phyloP scores from a whole-genome alignment of 2,797 vertebrate species.

The Oreortyx pictus region DNA sequence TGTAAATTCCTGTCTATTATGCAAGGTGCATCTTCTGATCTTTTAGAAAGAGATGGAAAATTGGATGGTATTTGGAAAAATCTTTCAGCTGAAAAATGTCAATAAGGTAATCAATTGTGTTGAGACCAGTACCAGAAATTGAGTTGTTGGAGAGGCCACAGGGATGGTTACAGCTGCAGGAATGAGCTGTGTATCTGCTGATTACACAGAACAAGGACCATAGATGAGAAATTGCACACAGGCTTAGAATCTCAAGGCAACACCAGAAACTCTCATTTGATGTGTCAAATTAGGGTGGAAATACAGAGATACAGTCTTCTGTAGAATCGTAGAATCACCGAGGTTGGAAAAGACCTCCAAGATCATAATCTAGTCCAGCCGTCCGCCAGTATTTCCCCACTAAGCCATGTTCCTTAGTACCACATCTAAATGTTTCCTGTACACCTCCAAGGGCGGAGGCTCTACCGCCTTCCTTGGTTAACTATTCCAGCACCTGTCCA shows the following conservation, averaged over 20 bases:
- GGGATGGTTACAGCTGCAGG: conserved; percentile 63
- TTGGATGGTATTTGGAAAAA: conserved; percentile 81
- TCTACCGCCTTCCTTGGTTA: too few species aligned
- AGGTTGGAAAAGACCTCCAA: too few species aligned
- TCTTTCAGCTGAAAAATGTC: conserved; percentile 80
- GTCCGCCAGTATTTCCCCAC: too few species aligned
- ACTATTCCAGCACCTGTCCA: too few species aligned
- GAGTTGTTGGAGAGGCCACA: conserved; percentile 71
- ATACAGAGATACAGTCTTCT: neutral
- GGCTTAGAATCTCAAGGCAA: neutral
- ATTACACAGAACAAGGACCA: conserved; percentile 62
- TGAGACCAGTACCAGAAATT: conserved; percentile 75
- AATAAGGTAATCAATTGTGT: conserved; percentile 82
- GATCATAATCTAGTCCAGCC: too few species aligned
- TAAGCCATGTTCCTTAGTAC: too few species aligned
- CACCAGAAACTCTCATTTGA: neutral
- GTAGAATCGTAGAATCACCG: neutral
- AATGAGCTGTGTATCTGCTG: conserved; percentile 72
- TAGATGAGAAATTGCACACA: conserved; percentile 32
- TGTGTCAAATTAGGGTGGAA: neutral
- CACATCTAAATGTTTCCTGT: too few species aligned
- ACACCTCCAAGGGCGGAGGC: too few species aligned
- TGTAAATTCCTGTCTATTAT: conserved; percentile 78
- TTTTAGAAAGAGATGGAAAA: conserved; percentile 82
- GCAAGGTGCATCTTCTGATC: conserved; percentile 82